These are phyloP conservation scores for Zelleria hepariella DNA, from an alignment of 2,888 invertebrate species.

Conservation along the genomic window DNA sequence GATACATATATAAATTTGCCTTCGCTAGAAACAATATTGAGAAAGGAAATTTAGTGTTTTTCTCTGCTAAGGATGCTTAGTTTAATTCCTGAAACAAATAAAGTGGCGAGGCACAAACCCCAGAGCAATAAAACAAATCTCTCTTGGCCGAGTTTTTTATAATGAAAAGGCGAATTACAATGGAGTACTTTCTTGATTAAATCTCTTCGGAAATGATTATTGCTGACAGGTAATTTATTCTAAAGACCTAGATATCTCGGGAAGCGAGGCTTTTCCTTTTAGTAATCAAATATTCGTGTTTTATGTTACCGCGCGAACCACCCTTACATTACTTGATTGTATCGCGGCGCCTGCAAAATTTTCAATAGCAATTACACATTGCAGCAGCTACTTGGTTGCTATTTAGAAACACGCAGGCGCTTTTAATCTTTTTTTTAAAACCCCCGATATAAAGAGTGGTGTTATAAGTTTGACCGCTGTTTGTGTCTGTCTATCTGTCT, in stretches of 20 bases:
- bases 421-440: too few species aligned
- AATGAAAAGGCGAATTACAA: neutral
- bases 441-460: too few species aligned
- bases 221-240: neutral
- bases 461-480: too few species aligned
- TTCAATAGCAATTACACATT: neutral
- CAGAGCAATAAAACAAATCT: neutral
- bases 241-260: neutral
- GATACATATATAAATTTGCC: too few species aligned
- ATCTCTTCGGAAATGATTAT: neutral
- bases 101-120: neutral
- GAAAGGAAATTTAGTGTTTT: too few species aligned
- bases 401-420: neutral
- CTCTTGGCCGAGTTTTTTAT: neutral
- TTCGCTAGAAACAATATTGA: too few species aligned
- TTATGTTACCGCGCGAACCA: neutral
- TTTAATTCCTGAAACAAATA: neutral
- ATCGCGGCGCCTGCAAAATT: neutral
- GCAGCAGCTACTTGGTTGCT: neutral
- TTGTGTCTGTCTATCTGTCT: too few species aligned
- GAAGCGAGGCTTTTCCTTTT: neutral
- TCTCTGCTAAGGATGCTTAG: too few species aligned
- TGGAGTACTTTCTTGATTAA: neutral
- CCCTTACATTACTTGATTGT: neutral
- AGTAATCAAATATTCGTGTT: neutral